Conservation (phyloP, 2,113 vertebrate species). For the Xenopus borealis region DNA sequence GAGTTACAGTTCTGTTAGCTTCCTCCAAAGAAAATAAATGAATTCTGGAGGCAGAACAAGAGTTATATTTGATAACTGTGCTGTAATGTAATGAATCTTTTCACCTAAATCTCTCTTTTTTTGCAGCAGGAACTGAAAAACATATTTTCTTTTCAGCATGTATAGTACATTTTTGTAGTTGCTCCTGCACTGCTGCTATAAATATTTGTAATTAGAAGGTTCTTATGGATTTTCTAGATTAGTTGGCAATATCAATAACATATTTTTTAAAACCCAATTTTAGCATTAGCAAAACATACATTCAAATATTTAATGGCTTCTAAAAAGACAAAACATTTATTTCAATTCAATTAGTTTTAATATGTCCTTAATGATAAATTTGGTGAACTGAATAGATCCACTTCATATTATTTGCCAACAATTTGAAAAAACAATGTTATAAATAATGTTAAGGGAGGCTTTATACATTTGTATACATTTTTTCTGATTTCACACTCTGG, state of each 20-base stretch:
- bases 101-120: not conserved
- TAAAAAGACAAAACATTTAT: not conserved
- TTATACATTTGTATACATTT: no score
- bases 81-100: not conserved
- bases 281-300: not conserved
- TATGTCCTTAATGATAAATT: no score
- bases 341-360: no score
- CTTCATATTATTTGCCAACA: no score
- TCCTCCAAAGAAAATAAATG: constrained; percentile 3
- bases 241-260: constrained; percentile 31
- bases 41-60: constrained; percentile 1
- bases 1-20: not conserved
- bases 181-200: constrained; percentile 14
- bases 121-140: not conserved
- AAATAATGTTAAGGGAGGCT: no score
- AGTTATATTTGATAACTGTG: not conserved
- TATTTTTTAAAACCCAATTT: constrained; percentile 17
- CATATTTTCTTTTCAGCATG: constrained; percentile 20
- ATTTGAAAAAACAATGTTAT: no score
- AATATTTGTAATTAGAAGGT: constrained; percentile 31
- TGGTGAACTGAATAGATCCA: no score
- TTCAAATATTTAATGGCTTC: not conserved
- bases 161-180: constrained; percentile 19
- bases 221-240: constrained; percentile 34
- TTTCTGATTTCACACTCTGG: no score